Percentiles rank a stretch among this genome's conserved stretches.
Conservation (phyloP, 2,797 vertebrate genomes). For the Amniataba percoides region DNA sequence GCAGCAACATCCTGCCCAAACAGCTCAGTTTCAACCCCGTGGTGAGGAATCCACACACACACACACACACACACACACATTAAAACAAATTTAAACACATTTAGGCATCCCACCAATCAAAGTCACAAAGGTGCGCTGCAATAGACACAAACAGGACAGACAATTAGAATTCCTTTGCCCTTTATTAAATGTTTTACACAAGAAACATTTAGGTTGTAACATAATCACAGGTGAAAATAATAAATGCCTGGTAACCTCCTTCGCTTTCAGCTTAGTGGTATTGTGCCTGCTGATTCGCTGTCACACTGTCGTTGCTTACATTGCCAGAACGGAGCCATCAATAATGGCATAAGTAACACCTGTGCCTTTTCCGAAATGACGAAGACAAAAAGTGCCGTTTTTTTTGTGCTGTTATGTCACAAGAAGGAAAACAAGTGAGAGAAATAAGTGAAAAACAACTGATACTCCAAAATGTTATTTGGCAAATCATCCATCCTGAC, state of each 20-base stretch:
- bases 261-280: too few relatives aligned
- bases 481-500: neutral
- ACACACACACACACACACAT: slow-evolving; percentile 3
- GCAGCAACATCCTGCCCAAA: too few relatives aligned
- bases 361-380: neutral
- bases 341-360: neutral
- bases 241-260: neutral
- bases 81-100: neutral
- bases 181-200: neutral
- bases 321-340: neutral
- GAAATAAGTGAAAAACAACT: neutral
- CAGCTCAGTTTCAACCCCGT: too few relatives aligned
- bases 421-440: neutral
- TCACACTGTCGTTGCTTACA: neutral
- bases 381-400: neutral
- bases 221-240: neutral
- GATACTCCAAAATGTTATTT: neutral
- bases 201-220: neutral
- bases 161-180: neutral
- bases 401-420: neutral
- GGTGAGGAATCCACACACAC: neutral
- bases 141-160: neutral
- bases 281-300: neutral
- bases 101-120: neutral
- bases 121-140: neutral